Conservation (phyloP, 2,888 invertebrate genomes). For the Apodemia hepburni region DNA sequence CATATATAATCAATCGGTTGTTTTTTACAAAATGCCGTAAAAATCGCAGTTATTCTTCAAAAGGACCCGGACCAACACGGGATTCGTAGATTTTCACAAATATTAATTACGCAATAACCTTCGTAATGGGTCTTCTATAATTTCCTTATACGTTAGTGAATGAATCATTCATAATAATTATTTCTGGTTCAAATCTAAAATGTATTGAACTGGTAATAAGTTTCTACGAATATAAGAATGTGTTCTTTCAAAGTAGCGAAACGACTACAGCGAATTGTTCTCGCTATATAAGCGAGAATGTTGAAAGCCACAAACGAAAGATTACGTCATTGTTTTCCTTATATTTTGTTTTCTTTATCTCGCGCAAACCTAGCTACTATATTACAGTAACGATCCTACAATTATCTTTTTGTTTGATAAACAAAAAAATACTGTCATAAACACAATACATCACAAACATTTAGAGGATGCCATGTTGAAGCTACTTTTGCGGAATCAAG, state of each 20-base stretch:
- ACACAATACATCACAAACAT: neutral
- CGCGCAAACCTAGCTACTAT: neutral
- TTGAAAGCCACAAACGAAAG: conserved; percentile 11
- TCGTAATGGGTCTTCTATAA: no score
- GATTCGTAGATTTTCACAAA: no score
- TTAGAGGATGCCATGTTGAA: neutral
- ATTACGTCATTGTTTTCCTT: conserved; percentile 7
- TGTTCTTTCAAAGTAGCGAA: conserved; percentile 1
- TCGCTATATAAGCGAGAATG: neutral
- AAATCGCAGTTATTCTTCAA: no score
- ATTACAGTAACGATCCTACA: neutral
- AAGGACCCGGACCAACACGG: no score
- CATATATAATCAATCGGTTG: no score
- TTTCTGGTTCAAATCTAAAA: neutral
- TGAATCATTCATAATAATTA: neutral
- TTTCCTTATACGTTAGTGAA: neutral
- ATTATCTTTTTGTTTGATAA: neutral
- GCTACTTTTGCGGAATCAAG: neutral
- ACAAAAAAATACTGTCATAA: neutral
- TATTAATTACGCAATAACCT: no score
- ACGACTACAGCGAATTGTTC: conserved; percentile 7
- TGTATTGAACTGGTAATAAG: neutral
- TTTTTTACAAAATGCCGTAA: no score
- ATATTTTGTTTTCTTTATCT: conserved; percentile 6
- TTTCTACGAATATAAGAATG: neutral